phyloP scores from a whole-genome alignment of 2,888 invertebrate genomes.

The Heteromurus nitidus region DNA sequence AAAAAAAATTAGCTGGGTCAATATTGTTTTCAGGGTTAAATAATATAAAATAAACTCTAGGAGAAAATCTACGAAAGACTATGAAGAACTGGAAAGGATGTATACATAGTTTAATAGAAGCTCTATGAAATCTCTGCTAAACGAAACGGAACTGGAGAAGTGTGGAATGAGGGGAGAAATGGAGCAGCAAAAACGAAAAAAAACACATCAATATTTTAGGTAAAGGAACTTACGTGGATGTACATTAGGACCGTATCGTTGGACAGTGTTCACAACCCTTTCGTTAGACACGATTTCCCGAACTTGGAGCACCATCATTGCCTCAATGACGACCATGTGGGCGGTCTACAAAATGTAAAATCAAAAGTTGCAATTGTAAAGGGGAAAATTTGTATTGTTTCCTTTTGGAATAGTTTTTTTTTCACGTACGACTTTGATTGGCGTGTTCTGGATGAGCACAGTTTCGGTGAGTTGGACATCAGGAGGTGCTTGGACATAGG shows the following conservation, averaged over 20 bases:
- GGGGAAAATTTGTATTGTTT: not conserved
- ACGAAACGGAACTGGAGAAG: no score
- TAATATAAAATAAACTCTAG: not conserved
- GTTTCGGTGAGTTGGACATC: slow-evolving; percentile 95
- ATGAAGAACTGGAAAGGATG: not conserved
- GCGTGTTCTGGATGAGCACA: slow-evolving; percentile 95
- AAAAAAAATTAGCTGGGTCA: not conserved
- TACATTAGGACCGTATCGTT: slow-evolving; percentile 79
- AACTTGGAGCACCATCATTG: slow-evolving; percentile 94
- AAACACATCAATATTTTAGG: not conserved
- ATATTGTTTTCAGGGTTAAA: not conserved
- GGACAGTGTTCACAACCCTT: slow-evolving; percentile 88
- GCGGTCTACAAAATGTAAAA: slow-evolving; percentile 83
- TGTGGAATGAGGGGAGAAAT: no score
- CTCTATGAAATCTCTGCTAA: slow-evolving; percentile 53
- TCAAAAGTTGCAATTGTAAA: not conserved
- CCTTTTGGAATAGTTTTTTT: no score
- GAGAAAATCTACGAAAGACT: not conserved
- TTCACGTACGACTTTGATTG: slow-evolving; percentile 89
- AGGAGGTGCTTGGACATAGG: slow-evolving; percentile 87
- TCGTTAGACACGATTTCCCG: slow-evolving; percentile 93
- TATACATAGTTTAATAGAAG: no score
- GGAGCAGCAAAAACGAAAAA: not conserved
- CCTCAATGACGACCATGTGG: slow-evolving; percentile 96
- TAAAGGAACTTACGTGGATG: slow-evolving; percentile 70